Base-by-base conservation (phyloP, 2,797 vertebrate genomes). In the Pogonophryne albipinna region DNA sequence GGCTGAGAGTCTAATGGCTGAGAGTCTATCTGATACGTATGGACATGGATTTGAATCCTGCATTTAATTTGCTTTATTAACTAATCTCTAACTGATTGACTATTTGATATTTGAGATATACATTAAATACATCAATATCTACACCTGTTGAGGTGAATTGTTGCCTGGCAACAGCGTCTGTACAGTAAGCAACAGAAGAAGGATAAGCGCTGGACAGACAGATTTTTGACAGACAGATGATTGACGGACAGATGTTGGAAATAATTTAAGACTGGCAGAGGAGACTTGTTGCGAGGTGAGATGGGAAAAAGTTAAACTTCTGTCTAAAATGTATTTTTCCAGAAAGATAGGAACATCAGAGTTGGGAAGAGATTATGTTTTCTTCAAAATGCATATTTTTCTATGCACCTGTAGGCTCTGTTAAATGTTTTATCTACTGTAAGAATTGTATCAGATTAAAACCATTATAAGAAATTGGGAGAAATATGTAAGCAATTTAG, bases 91-190 rank as follows among this genome's bases (percentile, higher is more conserved):
- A 63, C 66, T 71, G 13, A 68, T 3, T 44, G 20, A 61, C 42
- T 46, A 27, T 78, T 51, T n/a, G 3, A 41, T 67, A 2, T 73
- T 78, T 68, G 23, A 76, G 20, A 45, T 57, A 51, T 71, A 47
- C 56, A 71, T 67, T 53, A 57, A 38, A 38, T 9, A 38, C 27
- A 27, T 7, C 34, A 7, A 38, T 38, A 78, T 80, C 71, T 70
- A 56, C 61, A 78, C 74, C 74, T 76, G 74, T 71, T 77, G 59
- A 52, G 9, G 3, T 50, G 56, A 63, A 56, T n/a, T 11, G 60
- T 82, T 75, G 71, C 74, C 45, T 34, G 49, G 76, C 62, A 82
- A 79, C 75, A 71, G 63, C 46, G 20, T 17, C 49, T 70, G 49
- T 58, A n/a, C n/a, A n/a, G n/a, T n/a, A 61, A 64, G 65, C 53